These are phyloP conservation scores for Vesta saturnalis DNA, from an alignment of 2,888 invertebrate genomes.

Conservation along the genomic window DNA sequence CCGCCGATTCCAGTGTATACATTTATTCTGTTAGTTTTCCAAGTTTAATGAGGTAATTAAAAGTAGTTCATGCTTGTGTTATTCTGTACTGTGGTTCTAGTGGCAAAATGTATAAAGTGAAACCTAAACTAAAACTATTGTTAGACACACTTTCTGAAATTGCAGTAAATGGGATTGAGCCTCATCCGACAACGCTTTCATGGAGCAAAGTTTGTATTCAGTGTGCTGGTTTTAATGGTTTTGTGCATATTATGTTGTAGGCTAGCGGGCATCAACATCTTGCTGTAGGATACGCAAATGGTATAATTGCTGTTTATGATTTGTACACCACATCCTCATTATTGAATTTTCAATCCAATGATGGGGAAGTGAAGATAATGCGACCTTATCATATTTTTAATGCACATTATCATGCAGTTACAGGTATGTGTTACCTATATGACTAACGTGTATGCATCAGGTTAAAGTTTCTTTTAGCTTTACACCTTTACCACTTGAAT, in stretches of 20 bases:
- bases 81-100: conserved; percentile 52
- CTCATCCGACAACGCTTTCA: conserved; percentile 65
- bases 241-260: conserved; percentile 55
- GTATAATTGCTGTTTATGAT: conserved; percentile 73
- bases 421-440: conserved; percentile 62
- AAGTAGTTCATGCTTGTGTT: not conserved
- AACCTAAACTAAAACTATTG: conserved; percentile 63
- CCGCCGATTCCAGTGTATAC: conserved; percentile 72
- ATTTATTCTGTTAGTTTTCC: conserved; percentile 67
- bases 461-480: conserved; percentile 54
- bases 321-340: conserved; percentile 66
- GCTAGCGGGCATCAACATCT: conserved; percentile 66
- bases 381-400: conserved; percentile 70
- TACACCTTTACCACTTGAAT: conserved; percentile 60
- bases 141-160: conserved; percentile 49
- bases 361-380: conserved; percentile 61
- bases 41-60: conserved; percentile 29
- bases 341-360: conserved; percentile 56
- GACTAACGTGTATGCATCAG: not conserved
- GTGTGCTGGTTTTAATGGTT: too few species aligned
- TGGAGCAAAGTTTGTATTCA: conserved; percentile 65
- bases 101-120: conserved; percentile 60
- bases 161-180: conserved; percentile 50
- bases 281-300: conserved; percentile 76
- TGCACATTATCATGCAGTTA: conserved; percentile 68